Conservation (phyloP, 2,888 invertebrate species). For the Lucinisca nassula region DNA sequence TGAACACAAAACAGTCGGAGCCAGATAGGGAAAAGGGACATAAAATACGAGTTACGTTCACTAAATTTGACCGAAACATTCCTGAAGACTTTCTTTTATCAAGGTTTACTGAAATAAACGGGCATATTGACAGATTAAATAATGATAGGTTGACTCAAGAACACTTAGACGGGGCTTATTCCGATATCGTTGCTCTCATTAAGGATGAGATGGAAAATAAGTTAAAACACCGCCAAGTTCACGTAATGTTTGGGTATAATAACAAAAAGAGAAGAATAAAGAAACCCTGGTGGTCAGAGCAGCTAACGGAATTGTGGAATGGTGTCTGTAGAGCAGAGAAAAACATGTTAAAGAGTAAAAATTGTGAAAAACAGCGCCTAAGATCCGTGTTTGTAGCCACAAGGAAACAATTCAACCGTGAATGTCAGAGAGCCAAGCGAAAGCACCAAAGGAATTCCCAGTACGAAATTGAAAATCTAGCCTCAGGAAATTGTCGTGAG, state of each 20-base stretch:
- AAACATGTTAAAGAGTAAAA: not conserved
- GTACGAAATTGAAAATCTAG: not conserved
- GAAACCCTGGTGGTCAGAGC: not conserved
- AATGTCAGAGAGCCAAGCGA: not conserved
- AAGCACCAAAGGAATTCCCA: not conserved
- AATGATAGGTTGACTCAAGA: not conserved
- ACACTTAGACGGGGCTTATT: not conserved
- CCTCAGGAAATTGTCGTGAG: not conserved
- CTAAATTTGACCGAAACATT: not conserved
- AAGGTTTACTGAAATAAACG: not conserved
- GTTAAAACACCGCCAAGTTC: not conserved
- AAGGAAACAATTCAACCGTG: not conserved
- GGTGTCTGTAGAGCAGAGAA: not conserved
- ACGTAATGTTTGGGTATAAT: not conserved
- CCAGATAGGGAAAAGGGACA: not conserved
- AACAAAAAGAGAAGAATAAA: not conserved
- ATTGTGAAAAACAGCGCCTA: not conserved
- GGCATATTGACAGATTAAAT: not conserved
- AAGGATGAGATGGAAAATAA: not conserved
- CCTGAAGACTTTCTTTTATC: not conserved
- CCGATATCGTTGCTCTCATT: not conserved
- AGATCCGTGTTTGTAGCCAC: not conserved
- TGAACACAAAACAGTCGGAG: not conserved
- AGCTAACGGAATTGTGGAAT: not conserved
- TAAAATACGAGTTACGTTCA: not conserved